Evolutionary conservation across 2,888 invertebrate genomes (phyloP).

Genomic region (Rapana venosa): DNA sequence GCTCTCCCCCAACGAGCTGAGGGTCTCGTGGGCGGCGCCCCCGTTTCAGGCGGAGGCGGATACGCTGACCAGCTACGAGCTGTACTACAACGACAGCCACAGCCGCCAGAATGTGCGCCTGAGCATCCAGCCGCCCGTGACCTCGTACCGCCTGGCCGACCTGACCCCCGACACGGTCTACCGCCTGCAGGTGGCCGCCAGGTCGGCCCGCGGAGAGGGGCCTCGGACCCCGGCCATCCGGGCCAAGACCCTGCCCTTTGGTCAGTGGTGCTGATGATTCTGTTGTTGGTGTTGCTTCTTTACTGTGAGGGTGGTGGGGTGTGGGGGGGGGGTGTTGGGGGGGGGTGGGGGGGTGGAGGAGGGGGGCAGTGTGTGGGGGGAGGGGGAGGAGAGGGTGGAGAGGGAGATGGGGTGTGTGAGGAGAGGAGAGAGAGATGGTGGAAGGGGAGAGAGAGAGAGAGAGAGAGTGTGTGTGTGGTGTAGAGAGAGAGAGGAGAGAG

Average conservation of each 20-base stretch:
- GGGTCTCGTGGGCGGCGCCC: constrained; percentile 94
- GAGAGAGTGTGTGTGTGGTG: no score
- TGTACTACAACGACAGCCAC: constrained; percentile 90
- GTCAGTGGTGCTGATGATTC: constrained; percentile 85
- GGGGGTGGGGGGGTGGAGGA: background rate
- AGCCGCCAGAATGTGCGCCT: constrained; percentile 70
- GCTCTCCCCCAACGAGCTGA: constrained; percentile 89
- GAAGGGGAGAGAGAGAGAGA: no score
- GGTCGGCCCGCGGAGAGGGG: constrained; percentile 94
- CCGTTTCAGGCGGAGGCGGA: constrained; percentile 83
- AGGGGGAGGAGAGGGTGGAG: no score
- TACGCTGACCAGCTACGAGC: constrained; percentile 95
- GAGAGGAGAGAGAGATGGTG: no score
- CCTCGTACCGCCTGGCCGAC: constrained; percentile 88
- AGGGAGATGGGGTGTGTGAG: no score
- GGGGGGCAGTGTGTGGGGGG: no score
- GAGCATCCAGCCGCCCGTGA: constrained; percentile 68
- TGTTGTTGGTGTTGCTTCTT: background rate
- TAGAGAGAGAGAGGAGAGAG: no score
- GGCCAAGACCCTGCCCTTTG: constrained; percentile 97
- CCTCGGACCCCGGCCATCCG: constrained; percentile 96
- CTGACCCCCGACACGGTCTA: constrained; percentile 97
- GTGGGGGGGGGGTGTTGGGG: background rate
- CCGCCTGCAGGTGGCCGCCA: constrained; percentile 97
- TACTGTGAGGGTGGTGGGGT: background rate